Evolutionary conservation across 2,113 vertebrate genomes (phyloP).

Genomic region (Pleuronectes platessa): DNA sequence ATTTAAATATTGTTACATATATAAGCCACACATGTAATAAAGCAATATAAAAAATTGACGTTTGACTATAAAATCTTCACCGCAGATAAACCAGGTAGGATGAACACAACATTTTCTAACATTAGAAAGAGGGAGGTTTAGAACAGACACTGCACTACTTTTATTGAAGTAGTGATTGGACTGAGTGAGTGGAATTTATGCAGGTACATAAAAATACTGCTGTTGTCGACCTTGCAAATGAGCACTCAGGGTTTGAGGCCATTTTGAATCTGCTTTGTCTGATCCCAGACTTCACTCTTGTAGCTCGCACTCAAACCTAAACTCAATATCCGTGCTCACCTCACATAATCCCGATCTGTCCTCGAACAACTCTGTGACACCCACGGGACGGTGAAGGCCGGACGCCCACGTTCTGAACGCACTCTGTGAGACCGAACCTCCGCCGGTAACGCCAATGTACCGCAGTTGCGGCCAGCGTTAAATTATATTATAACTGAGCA

Average conservation of each 20-base stretch:
- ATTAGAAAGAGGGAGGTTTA: too few relatives aligned
- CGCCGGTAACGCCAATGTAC: constrained; percentile 23
- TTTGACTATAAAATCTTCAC: too few relatives aligned
- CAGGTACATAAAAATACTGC: background rate
- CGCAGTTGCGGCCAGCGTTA: constrained; percentile 16
- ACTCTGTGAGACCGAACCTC: constrained; percentile 16
- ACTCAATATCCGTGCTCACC: constrained; percentile 2
- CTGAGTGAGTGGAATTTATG: too few relatives aligned
- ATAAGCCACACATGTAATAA: too few relatives aligned
- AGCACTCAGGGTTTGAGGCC: background rate
- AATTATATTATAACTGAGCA: constrained; percentile 14
- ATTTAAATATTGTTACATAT: too few relatives aligned
- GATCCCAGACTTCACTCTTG: background rate
- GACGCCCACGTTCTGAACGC: constrained; percentile 9
- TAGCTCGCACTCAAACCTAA: background rate
- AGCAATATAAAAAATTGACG: too few relatives aligned
- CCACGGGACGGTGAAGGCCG: constrained; percentile 3
- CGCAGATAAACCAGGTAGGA: too few relatives aligned
- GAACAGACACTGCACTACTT: too few relatives aligned
- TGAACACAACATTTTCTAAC: too few relatives aligned
- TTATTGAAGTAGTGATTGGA: too few relatives aligned
- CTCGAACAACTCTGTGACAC: constrained; percentile 20
- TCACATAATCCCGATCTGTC: constrained; percentile 2
- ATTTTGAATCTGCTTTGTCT: background rate
- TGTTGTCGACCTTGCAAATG: background rate